Evolutionary conservation across 2,888 invertebrate species (phyloP).

Genomic region (Sabatieria punctata): DNA sequence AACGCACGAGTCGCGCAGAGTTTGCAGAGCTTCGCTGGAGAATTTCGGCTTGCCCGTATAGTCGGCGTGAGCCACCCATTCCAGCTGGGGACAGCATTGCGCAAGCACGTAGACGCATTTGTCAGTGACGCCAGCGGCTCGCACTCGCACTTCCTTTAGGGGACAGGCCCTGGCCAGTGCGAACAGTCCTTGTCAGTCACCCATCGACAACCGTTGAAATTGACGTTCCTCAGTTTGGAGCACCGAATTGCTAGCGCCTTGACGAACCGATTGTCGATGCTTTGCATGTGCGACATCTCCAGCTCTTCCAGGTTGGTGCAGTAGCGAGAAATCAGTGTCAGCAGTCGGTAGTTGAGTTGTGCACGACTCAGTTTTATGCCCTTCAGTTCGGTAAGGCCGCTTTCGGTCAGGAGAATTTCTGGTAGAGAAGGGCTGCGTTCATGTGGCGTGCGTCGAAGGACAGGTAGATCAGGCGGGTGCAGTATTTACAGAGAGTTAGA

Average conservation of each 20-base stretch:
- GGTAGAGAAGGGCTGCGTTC: not conserved
- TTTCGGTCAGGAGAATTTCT: no score
- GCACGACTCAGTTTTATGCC: not conserved
- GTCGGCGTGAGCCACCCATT: slow-evolving; percentile 28
- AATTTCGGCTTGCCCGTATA: slow-evolving; percentile 25
- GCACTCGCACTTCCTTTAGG: slow-evolving; percentile 23
- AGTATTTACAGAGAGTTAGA: not conserved
- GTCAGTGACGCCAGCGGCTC: slow-evolving; percentile 28
- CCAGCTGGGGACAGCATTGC: slow-evolving; percentile 26
- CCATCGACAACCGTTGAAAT: slow-evolving; percentile 27
- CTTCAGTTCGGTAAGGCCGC: no score
- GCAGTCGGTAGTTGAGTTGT: not conserved
- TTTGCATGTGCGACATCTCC: slow-evolving; percentile 25
- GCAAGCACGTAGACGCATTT: slow-evolving; percentile 24
- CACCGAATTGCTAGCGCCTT: slow-evolving; percentile 23
- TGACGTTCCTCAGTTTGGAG: slow-evolving; percentile 15
- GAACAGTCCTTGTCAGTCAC: slow-evolving; percentile 27
- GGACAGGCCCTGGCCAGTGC: slow-evolving; percentile 23
- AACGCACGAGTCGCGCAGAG: slow-evolving; percentile 23
- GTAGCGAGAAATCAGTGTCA: not conserved
- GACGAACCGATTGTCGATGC: slow-evolving; percentile 28
- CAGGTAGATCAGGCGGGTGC: not conserved
- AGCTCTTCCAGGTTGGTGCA: slow-evolving; percentile 16
- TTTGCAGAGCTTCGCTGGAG: slow-evolving; percentile 23
- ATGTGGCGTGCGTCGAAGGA: slow-evolving; percentile 11